Conservation (phyloP, 2,797 vertebrate species). For the Sebastes iracundus region DNA sequence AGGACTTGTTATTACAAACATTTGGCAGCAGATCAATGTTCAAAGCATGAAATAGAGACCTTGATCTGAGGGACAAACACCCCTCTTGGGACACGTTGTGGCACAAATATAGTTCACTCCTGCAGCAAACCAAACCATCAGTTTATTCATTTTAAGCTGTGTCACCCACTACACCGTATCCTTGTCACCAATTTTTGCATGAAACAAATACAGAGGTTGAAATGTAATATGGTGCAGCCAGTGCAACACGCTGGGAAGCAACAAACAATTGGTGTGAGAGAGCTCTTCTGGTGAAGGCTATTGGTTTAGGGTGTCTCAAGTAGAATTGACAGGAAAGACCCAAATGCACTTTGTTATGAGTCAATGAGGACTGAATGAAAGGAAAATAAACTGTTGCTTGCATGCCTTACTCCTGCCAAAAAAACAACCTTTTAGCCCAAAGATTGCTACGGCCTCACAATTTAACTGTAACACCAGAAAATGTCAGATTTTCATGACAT, state of each 20-base stretch:
- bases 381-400: background rate
- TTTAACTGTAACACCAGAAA: background rate
- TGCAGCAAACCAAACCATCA: background rate
- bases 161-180: background rate
- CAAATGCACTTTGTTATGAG: background rate
- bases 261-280: background rate
- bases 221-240: background rate
- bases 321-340: background rate
- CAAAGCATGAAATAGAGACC: background rate
- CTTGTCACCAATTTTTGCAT: background rate
- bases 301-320: background rate
- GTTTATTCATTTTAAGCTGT: background rate
- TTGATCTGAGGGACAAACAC: background rate
- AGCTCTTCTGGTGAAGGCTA: background rate
- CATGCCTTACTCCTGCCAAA: background rate
- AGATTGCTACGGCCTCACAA: background rate
- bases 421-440: background rate
- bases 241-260: background rate
- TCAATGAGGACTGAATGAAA: slow-evolving; percentile 3
- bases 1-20: background rate
- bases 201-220: background rate
- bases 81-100: background rate
- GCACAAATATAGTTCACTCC: background rate
- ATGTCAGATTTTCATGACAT: background rate
- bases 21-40: background rate